Conservation (phyloP, 2,797 vertebrate genomes). For the Avahi laniger region DNA sequence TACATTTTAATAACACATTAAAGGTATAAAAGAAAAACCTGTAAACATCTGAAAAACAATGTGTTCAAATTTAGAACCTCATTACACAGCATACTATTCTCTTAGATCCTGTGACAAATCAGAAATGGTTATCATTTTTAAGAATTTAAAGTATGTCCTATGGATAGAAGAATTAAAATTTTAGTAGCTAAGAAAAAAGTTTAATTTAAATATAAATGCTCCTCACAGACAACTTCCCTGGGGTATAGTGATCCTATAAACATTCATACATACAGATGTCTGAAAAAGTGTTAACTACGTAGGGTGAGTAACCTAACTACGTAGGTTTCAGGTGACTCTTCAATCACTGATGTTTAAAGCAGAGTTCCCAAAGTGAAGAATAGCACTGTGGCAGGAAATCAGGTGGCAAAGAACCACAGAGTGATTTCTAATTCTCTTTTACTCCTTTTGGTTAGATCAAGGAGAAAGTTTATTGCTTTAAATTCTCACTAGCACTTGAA, state of each 20-base stretch:
- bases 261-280: neutral
- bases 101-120: neutral
- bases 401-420: neutral
- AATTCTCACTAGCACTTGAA: neutral
- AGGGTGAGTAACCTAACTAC: too few relatives aligned
- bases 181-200: neutral
- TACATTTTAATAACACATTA: constrained; percentile 16
- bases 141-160: neutral
- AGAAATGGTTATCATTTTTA: neutral
- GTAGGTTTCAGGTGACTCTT: neutral
- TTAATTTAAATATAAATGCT: neutral
- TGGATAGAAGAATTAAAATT: neutral
- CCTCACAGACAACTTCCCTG: neutral
- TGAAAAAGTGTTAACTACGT: neutral
- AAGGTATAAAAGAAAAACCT: neutral
- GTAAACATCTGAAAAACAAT: neutral
- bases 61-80: constrained; percentile 6
- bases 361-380: neutral
- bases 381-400: neutral
- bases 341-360: neutral
- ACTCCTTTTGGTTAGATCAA: neutral
- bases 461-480: neutral
- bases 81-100: neutral
- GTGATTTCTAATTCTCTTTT: constrained; percentile 25
- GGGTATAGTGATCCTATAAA: neutral